These are phyloP conservation scores for Epicauta chinensis DNA, from an alignment of 1,140 invertebrate genomes.

Conservation along the genomic window DNA sequence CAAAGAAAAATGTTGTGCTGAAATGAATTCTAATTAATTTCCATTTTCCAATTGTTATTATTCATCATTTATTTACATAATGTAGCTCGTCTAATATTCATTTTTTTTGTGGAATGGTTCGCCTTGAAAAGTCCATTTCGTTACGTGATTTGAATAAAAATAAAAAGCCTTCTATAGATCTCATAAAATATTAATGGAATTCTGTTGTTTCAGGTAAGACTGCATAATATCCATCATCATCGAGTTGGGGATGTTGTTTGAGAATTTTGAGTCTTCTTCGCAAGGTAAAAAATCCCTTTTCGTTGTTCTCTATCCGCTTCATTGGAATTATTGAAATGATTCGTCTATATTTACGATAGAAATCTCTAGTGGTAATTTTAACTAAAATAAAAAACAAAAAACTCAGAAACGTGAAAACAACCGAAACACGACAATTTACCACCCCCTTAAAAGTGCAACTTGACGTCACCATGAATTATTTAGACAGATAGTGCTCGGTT, in stretches of 20 bases:
- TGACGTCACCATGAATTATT: conserved; percentile 12
- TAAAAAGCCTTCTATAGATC: conserved; percentile 19
- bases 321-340: too few species aligned
- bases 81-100: conserved; percentile 15
- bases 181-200: conserved; percentile 26
- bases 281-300: background rate
- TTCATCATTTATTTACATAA: conserved; percentile 17
- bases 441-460: conserved; percentile 8
- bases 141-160: conserved; percentile 22
- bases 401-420: too few species aligned
- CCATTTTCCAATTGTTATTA: conserved; percentile 18
- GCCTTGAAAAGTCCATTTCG: conserved; percentile 16
- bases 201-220: conserved; percentile 23
- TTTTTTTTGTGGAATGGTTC: conserved; percentile 9
- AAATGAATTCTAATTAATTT: conserved; percentile 1
- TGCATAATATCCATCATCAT: conserved; percentile 13
- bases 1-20: background rate
- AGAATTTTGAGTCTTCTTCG: background rate
- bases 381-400: too few species aligned
- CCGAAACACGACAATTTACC: too few species aligned
- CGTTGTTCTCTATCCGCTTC: too few species aligned
- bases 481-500: conserved; percentile 5
- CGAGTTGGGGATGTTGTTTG: conserved; percentile 7
- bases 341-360: too few species aligned
- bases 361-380: too few species aligned